These are phyloP conservation scores for Phaonia tiefii DNA, from an alignment of 2,888 invertebrate species.

Conservation along the genomic window DNA sequence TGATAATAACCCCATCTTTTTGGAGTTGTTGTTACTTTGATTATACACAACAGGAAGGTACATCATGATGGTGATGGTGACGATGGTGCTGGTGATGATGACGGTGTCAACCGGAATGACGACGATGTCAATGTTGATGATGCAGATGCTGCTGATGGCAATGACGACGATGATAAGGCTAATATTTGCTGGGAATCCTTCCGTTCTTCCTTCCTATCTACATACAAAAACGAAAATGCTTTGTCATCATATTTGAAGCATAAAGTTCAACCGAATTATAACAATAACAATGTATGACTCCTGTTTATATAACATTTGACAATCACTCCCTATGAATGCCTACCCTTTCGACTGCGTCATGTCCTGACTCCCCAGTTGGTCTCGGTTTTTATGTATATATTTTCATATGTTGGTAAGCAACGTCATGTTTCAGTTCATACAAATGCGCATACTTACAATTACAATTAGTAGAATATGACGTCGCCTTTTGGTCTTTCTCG, in stretches of 20 bases:
- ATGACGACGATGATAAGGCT: constrained; percentile 43
- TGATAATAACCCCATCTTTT: constrained; percentile 26
- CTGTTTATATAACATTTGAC: no score
- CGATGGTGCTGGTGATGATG: not conserved
- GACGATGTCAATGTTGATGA: constrained; percentile 9
- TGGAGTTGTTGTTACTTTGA: constrained; percentile 36
- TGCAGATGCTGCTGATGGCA: constrained; percentile 16
- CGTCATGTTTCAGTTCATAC: no score
- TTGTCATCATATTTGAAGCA: constrained; percentile 58
- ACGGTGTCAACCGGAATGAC: constrained; percentile 7
- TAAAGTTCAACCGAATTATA: constrained; percentile 61
- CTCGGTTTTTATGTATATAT: no score
- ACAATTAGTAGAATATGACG: no score
- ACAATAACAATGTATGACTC: constrained; percentile 37
- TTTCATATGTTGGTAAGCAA: no score
- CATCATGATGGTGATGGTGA: not conserved
- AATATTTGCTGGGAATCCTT: constrained; percentile 50
- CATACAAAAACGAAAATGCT: not conserved
- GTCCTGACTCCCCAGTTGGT: no score
- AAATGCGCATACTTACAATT: no score
- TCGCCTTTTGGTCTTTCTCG: no score
- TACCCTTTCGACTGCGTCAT: no score
- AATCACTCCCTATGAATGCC: no score
- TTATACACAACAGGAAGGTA: not conserved
- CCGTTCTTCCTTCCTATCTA: constrained; percentile 42